Base-by-base conservation (phyloP, 1,140 invertebrate species). In the Apocrypta bakeri region DNA sequence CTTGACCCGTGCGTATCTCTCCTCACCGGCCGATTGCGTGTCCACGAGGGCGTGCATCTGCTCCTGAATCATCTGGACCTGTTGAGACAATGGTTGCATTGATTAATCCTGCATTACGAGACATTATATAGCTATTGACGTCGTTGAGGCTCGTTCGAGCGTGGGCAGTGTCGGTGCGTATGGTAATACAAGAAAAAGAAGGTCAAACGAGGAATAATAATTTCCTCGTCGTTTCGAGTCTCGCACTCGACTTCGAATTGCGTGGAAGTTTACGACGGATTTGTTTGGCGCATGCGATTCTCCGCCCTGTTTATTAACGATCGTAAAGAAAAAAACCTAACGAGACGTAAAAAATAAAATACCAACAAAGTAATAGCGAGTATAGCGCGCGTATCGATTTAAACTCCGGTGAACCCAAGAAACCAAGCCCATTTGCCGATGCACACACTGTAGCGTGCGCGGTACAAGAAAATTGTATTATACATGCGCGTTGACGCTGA, bases 21-120 rank as follows among this genome's bases (percentile, higher is more conserved):
- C 97, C 89, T 98, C 97, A 11, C 95, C 95, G 84, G 94, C 96
- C 85, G 93, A 95, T 89, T 97, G 97, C 82, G 95, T 97, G 88
- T 98, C 97, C 11, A 95, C 96, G 85, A 98, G 92, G 64, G 95
- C 95, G 83, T 95, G 95, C 91, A 98, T 96, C 93, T 98, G 97
- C 90, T 97, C 96, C 90, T 98, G 97, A 64, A 98, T 94, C 87
- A 97, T 94, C 92, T 97, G 96, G 87, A 98, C 95, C 97, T 98
- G 90, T 7, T 56, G 48, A 56, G 48, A 56, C 48, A 56, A 56
- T 56, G 48, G 17, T 14, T n/a, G 48, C 48, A 56, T 56, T 56
- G 48, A 56, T 56, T n/a, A 56, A n/a, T 56, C 14, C 7, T 56
- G 48, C 14, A 4, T 21, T 14, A 17, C 12, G 42, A 17, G 21